phyloP scores from a whole-genome alignment of 2,797 vertebrate species.

The Helostoma temminkii region DNA sequence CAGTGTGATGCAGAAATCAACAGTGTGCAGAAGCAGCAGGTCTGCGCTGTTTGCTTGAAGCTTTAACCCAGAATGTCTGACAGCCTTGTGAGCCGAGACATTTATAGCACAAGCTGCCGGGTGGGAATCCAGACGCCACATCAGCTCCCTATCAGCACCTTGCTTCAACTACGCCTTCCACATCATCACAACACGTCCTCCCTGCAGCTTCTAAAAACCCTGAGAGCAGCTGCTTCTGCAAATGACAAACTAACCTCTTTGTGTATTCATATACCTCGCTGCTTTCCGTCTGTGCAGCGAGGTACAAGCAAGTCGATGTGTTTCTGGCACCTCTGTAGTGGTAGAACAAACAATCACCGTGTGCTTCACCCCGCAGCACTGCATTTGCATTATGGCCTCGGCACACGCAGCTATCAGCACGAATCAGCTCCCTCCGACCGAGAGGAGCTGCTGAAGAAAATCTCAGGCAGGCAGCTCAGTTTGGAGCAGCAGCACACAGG shows the following conservation, averaged over 20 bases:
- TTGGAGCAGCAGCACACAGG: slow-evolving; percentile 2
- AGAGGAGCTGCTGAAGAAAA: slow-evolving; percentile 34
- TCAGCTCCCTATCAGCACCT: slow-evolving; percentile 47
- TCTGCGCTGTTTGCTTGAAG: slow-evolving; percentile 39
- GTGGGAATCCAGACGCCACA: slow-evolving; percentile 52
- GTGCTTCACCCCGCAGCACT: slow-evolving; percentile 17
- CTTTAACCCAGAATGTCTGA: slow-evolving; percentile 40
- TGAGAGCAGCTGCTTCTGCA: slow-evolving; percentile 6
- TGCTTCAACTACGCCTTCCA: slow-evolving; percentile 15
- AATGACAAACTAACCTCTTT: slow-evolving; percentile 20
- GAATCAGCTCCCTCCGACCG: slow-evolving; percentile 27
- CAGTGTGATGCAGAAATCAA: slow-evolving; percentile 28
- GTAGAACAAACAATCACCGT: slow-evolving; percentile 31
- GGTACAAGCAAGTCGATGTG: neutral
- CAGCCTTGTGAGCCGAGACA: slow-evolving; percentile 38
- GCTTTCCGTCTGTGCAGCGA: neutral
- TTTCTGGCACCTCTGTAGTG: neutral
- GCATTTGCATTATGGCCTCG: slow-evolving; percentile 54
- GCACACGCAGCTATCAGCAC: slow-evolving; percentile 22
- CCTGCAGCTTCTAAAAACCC: neutral
- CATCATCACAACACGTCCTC: slow-evolving; percentile 28
- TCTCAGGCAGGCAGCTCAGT: slow-evolving; percentile 36
- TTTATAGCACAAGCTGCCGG: slow-evolving; percentile 52
- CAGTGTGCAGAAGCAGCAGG: slow-evolving; percentile 31
- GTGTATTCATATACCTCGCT: slow-evolving; percentile 20